Percentiles rank a stretch among this genome's conserved stretches.
Conservation (phyloP, 2,888 invertebrate genomes). For the Amiota communis region DNA sequence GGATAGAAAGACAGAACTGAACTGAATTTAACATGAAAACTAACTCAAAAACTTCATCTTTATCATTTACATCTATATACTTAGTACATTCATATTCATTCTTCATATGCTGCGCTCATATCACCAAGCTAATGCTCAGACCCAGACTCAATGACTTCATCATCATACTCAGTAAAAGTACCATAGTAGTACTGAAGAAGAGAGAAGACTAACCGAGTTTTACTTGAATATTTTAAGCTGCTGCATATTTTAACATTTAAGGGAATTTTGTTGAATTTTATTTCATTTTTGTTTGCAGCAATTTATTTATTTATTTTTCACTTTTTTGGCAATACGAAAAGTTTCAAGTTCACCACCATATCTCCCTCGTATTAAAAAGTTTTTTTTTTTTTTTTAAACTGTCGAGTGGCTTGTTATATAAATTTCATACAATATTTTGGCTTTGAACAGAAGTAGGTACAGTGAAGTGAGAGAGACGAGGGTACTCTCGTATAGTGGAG, state of each 20-base stretch:
- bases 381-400: conserved; percentile 24
- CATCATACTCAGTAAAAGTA: not conserved
- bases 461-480: too few species aligned
- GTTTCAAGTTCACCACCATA: conserved; percentile 16
- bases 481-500: too few species aligned
- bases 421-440: conserved; percentile 18
- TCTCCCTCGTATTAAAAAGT: conserved; percentile 11
- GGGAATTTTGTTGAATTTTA: conserved; percentile 13
- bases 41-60: conserved; percentile 14
- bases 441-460: not conserved
- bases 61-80: conserved; percentile 6
- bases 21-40: not conserved
- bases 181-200: not conserved
- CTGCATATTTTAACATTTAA: conserved; percentile 27
- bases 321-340: not conserved
- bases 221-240: conserved; percentile 23
- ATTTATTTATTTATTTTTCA: not conserved
- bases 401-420: conserved; percentile 22
- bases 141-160: not conserved
- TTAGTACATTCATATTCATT: not conserved
- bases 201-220: not conserved
- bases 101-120: not conserved
- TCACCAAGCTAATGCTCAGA: not conserved
- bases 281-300: conserved; percentile 11
- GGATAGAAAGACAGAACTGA: too few species aligned